A percentile compares a stretch with the other conserved stretches of the same genome.
These are phyloP conservation scores for Alexandromys oeconomus DNA, from an alignment of 2,797 vertebrate species.

Conservation along the genomic window DNA sequence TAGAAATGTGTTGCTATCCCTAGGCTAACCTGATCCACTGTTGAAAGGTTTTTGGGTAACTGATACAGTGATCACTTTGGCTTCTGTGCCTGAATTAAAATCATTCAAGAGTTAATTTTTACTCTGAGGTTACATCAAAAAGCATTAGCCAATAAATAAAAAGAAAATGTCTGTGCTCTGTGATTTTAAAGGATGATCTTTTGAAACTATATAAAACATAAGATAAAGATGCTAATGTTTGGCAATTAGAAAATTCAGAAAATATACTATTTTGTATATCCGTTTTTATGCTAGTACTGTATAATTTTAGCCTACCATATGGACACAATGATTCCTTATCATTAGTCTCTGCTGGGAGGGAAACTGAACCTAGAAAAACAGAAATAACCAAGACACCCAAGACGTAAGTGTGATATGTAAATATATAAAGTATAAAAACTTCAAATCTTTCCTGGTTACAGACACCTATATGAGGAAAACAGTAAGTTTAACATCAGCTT, in stretches of 20 bases:
- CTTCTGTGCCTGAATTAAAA: slow-evolving; percentile 3
- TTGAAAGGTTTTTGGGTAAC: neutral
- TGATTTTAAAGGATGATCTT: neutral
- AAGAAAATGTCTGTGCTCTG: neutral
- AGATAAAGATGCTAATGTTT: slow-evolving; percentile 19
- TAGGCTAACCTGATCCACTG: neutral
- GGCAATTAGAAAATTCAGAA: neutral
- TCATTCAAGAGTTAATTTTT: neutral
- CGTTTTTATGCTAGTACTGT: neutral
- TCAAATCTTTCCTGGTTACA: neutral
- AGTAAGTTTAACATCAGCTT: neutral
- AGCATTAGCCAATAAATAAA: neutral
- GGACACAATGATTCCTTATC: slow-evolving; percentile 13
- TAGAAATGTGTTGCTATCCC: neutral
- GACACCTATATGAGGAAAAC: neutral
- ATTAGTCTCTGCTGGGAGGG: neutral
- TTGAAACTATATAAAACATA: neutral
- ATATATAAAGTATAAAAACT: neutral
- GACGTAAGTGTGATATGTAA: neutral
- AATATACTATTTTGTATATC: neutral
- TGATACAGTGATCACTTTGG: neutral
- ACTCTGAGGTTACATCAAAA: neutral
- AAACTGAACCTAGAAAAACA: slow-evolving; percentile 2
- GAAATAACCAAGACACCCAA: slow-evolving; percentile 3
- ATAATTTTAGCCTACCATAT: neutral